Conservation (phyloP, 2,797 vertebrate species). For the Orientallactaga sibirica region DNA sequence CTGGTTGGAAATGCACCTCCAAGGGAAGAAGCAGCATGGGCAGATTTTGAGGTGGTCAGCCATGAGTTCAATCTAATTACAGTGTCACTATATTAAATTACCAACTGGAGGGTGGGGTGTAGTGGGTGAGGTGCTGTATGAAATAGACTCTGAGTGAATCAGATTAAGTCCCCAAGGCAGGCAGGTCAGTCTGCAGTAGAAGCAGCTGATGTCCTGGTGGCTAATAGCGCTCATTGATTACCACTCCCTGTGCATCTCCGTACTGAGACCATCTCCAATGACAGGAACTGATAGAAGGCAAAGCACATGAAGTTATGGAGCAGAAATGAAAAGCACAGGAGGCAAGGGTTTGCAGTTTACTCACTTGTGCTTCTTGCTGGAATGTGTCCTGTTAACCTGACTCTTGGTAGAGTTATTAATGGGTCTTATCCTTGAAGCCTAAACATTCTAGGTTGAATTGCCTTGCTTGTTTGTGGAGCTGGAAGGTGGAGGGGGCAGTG, state of each 20-base stretch:
- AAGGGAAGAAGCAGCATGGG: background rate
- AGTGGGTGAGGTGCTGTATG: too few species aligned
- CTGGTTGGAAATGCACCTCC: background rate
- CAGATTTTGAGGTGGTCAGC: constrained; percentile 47
- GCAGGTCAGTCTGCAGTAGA: constrained; percentile 55
- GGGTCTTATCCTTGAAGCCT: constrained; percentile 33
- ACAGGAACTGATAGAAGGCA: constrained; percentile 69
- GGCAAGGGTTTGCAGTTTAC: background rate
- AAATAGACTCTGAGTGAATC: constrained; percentile 47
- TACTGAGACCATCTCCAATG: constrained; percentile 44
- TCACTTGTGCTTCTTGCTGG: background rate
- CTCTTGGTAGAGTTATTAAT: constrained; percentile 33
- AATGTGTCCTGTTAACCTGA: constrained; percentile 3
- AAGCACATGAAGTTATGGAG: constrained; percentile 32
- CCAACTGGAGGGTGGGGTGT: background rate
- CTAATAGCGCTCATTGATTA: constrained; percentile 71
- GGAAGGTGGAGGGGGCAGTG: too few species aligned
- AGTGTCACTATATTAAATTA: constrained; percentile 49
- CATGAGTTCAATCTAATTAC: constrained; percentile 34
- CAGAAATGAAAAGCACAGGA: background rate
- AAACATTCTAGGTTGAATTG: background rate
- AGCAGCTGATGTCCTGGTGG: constrained; percentile 59
- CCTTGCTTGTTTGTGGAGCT: background rate
- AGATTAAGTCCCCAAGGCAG: constrained; percentile 54
- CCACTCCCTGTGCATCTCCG: constrained; percentile 55